Percentiles rank a stretch among this genome's conserved stretches.
These are phyloP conservation scores for Agrilus planipennis DNA, from an alignment of 1,140 invertebrate genomes.

Conservation along the genomic window DNA sequence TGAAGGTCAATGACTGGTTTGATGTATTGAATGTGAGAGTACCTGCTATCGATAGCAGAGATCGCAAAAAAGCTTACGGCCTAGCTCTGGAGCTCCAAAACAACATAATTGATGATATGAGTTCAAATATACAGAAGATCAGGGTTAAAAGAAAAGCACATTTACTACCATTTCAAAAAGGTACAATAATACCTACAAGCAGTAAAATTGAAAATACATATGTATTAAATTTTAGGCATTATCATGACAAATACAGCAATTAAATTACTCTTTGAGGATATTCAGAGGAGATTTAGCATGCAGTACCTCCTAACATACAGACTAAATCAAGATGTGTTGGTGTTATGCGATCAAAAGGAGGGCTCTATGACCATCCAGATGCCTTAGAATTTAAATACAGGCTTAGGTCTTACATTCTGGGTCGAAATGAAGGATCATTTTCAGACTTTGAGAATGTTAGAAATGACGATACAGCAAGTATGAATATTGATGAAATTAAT, in stretches of 20 bases:
- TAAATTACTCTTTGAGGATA: constrained; percentile 8
- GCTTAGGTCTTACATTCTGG: constrained; percentile 15
- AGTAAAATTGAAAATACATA: neutral
- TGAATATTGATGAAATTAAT: constrained; percentile 3
- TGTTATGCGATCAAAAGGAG: constrained; percentile 16
- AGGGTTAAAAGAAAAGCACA: neutral
- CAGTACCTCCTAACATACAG: constrained; percentile 12
- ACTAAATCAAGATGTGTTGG: constrained; percentile 18
- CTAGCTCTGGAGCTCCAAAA: constrained; percentile 8
- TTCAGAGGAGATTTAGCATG: constrained; percentile 8
- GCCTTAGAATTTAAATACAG: constrained; percentile 13
- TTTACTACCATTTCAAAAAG: constrained; percentile 10
- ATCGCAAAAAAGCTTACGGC: constrained; percentile 4
- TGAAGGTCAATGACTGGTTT: constrained; percentile 8
- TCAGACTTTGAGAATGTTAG: neutral
- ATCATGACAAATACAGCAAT: constrained; percentile 10
- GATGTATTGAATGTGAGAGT: constrained; percentile 6
- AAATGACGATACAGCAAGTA: neutral
- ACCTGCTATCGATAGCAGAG: neutral
- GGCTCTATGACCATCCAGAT: constrained; percentile 16
- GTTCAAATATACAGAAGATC: neutral
- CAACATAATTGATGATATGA: constrained; percentile 1
- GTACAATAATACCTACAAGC: neutral
- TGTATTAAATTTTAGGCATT: constrained; percentile 1
- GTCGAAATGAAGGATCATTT: constrained; percentile 3